Conservation (phyloP, 2,113 vertebrate species). For the Willisornis vidua region DNA sequence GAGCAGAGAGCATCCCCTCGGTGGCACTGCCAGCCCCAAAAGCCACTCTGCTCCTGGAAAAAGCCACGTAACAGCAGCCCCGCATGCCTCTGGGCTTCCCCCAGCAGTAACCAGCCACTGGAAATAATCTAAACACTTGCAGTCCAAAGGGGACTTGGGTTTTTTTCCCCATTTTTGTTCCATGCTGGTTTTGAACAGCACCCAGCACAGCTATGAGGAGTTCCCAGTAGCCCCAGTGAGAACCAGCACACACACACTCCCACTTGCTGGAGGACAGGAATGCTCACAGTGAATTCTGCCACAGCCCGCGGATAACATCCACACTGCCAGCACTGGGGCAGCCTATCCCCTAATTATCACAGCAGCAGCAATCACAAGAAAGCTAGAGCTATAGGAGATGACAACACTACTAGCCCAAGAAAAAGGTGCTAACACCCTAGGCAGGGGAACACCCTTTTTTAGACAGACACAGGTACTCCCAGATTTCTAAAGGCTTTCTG, state of each 20-base stretch:
- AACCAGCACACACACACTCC: background rate
- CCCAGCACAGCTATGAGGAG: rapidly evolving
- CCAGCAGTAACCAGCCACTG: background rate
- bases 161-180: background rate
- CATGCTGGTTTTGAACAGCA: background rate
- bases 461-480: background rate
- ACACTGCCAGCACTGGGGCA: rapidly evolving
- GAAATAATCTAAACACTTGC: background rate
- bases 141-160: background rate
- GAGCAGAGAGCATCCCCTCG: background rate
- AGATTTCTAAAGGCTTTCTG: background rate
- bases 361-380: background rate
- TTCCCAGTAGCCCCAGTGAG: background rate
- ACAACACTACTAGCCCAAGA: background rate
- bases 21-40: rapidly evolving
- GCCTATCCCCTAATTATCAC: background rate
- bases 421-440: no score
- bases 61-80: background rate
- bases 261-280: background rate
- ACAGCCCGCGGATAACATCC: background rate
- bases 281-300: background rate
- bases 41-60: background rate
- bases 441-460: background rate
- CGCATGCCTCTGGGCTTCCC: background rate
- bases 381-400: background rate